Percentiles rank a stretch among this genome's conserved stretches.
Evolutionary conservation across 2,888 invertebrate genomes (phyloP).

Genomic region (Agriopis leucophaearia): DNA sequence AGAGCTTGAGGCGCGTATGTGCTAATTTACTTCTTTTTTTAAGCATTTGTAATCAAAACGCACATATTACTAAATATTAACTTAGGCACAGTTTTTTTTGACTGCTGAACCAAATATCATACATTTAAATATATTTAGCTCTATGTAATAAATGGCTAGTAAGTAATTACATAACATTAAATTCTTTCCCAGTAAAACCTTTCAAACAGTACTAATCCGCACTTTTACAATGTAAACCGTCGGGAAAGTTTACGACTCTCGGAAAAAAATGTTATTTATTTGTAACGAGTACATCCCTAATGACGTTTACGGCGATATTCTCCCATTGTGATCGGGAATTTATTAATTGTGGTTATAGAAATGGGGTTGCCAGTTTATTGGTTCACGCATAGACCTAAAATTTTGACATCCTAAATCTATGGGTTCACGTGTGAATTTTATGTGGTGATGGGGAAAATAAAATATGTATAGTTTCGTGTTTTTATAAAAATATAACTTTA

Average conservation of each 20-base stretch:
- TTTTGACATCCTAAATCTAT: no score
- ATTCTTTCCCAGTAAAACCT: slow-evolving; percentile 57
- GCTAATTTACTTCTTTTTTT: no score
- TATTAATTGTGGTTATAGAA: slow-evolving; percentile 21
- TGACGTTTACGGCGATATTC: slow-evolving; percentile 46
- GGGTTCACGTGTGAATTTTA: slow-evolving; percentile 22
- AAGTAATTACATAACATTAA: background rate
- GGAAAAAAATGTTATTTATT: slow-evolving; percentile 50
- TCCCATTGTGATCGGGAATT: slow-evolving; percentile 31
- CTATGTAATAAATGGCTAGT: no score
- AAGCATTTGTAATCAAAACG: no score
- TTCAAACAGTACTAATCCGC: slow-evolving; percentile 64
- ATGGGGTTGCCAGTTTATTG: slow-evolving; percentile 15
- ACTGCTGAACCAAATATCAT: no score
- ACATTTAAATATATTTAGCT: no score
- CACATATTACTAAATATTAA: no score
- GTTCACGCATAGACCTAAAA: no score
- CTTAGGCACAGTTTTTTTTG: no score
- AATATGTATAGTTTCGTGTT: background rate
- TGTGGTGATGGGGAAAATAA: background rate
- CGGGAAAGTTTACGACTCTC: slow-evolving; percentile 60
- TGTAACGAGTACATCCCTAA: slow-evolving; percentile 16
- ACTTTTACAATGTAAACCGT: slow-evolving; percentile 58
- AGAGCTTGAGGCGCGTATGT: no score
- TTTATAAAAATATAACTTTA: no score